Evolutionary conservation across 2,113 vertebrate genomes (phyloP).

Genomic region (Cichladusa arquata): DNA sequence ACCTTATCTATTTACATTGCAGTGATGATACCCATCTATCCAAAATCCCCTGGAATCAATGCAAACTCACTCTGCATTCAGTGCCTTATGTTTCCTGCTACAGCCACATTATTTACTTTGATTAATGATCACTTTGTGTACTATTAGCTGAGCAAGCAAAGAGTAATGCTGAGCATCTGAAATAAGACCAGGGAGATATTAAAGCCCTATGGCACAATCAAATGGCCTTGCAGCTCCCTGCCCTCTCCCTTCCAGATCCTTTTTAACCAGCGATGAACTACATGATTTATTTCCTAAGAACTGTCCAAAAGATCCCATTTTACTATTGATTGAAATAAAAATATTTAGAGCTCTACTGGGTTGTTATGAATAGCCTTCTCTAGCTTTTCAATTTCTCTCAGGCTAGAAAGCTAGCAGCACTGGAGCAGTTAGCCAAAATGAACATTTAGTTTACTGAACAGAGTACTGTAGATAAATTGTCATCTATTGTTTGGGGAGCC

Average conservation of each 20-base stretch:
- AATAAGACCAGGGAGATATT: background rate
- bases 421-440: background rate
- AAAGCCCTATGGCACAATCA: background rate
- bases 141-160: slow-evolving; percentile 31
- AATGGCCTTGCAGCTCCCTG: background rate
- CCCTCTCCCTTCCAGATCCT: background rate
- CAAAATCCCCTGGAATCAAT: background rate
- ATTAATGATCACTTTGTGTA: slow-evolving; percentile 8
- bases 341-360: background rate
- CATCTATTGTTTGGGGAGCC: background rate
- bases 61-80: background rate
- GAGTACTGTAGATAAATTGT: accelerated
- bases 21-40: background rate
- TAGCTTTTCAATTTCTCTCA: background rate
- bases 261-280: background rate
- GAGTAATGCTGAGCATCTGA: background rate
- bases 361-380: background rate
- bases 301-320: background rate
- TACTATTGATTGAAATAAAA: background rate
- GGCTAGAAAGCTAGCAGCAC: background rate
- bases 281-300: background rate
- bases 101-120: background rate
- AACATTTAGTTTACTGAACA: background rate
- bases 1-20: background rate
- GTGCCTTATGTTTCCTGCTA: background rate